A percentile compares a stretch with the other conserved stretches of the same genome.
phyloP scores from a whole-genome alignment of 2,888 invertebrate genomes.

The Aporophyla nigra region DNA sequence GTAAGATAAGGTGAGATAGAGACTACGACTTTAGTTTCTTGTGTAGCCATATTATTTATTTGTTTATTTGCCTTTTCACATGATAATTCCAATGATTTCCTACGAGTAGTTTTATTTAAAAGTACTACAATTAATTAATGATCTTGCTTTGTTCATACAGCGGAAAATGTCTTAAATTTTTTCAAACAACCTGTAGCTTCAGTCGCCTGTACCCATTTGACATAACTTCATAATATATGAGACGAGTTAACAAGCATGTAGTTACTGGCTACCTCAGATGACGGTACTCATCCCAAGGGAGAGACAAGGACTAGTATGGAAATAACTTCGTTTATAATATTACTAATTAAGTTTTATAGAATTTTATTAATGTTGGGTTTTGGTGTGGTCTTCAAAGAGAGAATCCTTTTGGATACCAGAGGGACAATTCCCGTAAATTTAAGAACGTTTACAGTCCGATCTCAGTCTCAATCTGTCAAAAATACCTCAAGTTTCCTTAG shows the following conservation, averaged over 20 bases:
- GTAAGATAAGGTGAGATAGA: too few species aligned
- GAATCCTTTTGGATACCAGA: neutral
- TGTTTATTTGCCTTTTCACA: too few species aligned
- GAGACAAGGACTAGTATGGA: slow-evolving; percentile 68
- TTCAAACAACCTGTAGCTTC: slow-evolving; percentile 74
- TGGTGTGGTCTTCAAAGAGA: slow-evolving; percentile 18
- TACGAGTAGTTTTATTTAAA: neutral
- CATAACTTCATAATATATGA: slow-evolving; percentile 90
- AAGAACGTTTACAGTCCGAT: too few species aligned
- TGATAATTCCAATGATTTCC: too few species aligned
- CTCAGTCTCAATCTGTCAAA: too few species aligned
- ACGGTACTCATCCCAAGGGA: slow-evolving; percentile 73
- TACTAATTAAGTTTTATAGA: slow-evolving; percentile 69
- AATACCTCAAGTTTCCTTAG: too few species aligned
- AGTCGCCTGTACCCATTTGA: slow-evolving; percentile 82
- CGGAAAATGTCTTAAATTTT: neutral
- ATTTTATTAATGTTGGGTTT: slow-evolving; percentile 36
- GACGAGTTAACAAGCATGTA: slow-evolving; percentile 90
- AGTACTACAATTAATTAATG: neutral
- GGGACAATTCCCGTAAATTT: too few species aligned
- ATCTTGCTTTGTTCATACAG: neutral
- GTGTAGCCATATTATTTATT: neutral
- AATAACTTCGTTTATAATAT: slow-evolving; percentile 71
- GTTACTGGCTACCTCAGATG: slow-evolving; percentile 84
- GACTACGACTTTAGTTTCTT: neutral